Conservation (phyloP, 2,797 vertebrate species). For the Alosa sapidissima region DNA sequence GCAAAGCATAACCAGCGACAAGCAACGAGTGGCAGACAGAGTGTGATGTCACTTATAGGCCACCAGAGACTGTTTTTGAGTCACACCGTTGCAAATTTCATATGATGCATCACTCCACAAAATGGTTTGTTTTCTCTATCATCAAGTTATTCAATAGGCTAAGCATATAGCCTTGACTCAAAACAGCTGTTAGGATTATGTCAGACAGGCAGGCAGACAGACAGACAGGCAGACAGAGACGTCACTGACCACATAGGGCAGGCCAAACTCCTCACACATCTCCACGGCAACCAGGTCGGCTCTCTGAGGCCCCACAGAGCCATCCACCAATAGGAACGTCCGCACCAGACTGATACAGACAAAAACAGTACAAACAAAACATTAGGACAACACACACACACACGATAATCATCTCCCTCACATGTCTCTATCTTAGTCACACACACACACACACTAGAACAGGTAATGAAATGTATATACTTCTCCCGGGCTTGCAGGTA, state of each 20-base stretch:
- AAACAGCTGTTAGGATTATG: too few species aligned
- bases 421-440: background rate
- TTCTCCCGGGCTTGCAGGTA: constrained; percentile 84
- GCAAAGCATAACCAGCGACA: too few species aligned
- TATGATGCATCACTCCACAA: too few species aligned
- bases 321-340: constrained; percentile 91
- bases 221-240: too few species aligned
- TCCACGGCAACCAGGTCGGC: constrained; percentile 84
- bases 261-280: constrained; percentile 91
- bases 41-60: too few species aligned
- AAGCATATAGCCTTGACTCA: too few species aligned
- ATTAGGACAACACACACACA: background rate
- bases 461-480: constrained; percentile 67
- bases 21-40: too few species aligned
- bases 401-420: background rate
- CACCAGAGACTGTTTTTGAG: too few species aligned
- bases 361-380: background rate
- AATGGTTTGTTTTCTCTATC: too few species aligned
- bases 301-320: constrained; percentile 81
- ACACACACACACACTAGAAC: constrained; percentile 18
- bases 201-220: background rate
- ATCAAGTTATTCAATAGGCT: too few species aligned
- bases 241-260: constrained; percentile 85
- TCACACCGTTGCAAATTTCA: too few species aligned
- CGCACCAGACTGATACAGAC: constrained; percentile 78